Conservation (phyloP, 2,797 vertebrate genomes). For the Arctocebus calabarensis region DNA sequence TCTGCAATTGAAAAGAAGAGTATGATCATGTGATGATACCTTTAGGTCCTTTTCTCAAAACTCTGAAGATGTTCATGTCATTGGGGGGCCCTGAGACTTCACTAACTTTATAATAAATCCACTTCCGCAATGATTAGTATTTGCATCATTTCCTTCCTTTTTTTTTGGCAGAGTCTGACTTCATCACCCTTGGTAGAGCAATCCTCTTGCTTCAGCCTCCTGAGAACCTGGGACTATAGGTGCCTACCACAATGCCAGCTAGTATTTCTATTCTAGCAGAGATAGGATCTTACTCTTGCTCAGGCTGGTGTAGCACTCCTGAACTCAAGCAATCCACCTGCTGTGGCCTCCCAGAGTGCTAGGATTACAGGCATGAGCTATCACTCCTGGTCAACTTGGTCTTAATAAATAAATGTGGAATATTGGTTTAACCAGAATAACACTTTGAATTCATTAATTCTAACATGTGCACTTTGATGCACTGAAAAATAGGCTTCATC, state of each 20-base stretch:
- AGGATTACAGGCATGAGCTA: too few species aligned
- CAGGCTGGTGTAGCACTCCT: too few species aligned
- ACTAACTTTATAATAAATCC: background rate
- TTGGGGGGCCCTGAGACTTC: background rate
- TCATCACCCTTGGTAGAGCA: too few species aligned
- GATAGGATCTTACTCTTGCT: too few species aligned
- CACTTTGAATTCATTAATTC: slow-evolving; percentile 23
- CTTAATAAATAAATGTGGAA: background rate
- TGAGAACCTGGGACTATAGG: too few species aligned
- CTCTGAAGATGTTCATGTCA: background rate
- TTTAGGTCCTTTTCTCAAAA: background rate
- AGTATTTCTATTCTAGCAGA: too few species aligned
- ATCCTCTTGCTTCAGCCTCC: too few species aligned
- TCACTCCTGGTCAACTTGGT: too few species aligned
- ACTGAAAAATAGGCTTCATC: background rate
- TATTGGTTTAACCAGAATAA: background rate
- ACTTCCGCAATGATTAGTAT: background rate
- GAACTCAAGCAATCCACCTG: too few species aligned
- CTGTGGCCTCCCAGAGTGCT: too few species aligned
- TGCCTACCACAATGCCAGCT: too few species aligned
- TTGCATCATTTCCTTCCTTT: background rate
- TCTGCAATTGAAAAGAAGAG: background rate
- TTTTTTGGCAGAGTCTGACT: too few species aligned
- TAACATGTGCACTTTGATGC: background rate
- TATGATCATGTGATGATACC: background rate